Evolutionary conservation across 2,888 invertebrate species (phyloP).

Genomic region (Pycnomerus fuliginosus): DNA sequence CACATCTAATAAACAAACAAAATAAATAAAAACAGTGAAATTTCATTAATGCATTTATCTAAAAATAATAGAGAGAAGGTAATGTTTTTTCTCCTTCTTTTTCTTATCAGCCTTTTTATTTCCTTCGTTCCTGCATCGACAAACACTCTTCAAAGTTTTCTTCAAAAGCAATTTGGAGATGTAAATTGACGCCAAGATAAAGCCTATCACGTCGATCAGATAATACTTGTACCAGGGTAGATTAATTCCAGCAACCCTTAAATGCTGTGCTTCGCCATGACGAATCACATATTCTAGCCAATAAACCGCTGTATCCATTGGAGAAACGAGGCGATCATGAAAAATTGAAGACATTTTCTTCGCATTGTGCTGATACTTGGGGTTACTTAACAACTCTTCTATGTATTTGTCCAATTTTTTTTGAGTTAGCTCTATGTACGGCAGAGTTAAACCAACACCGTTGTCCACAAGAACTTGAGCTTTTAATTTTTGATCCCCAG

Average conservation of each 20-base stretch:
- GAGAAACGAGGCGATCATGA: conserved; percentile 22
- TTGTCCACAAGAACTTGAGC: conserved; percentile 50
- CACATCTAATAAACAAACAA: too few species aligned
- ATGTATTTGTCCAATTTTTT: conserved; percentile 38
- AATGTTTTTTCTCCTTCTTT: conserved; percentile 4
- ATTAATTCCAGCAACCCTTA: conserved; percentile 9
- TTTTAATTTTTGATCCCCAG: conserved; percentile 56
- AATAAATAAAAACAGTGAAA: too few species aligned
- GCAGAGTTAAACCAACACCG: conserved; percentile 51
- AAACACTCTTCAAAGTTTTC: too few species aligned
- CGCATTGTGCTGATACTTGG: conserved; percentile 17
- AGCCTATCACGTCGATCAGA: conserved; percentile 12
- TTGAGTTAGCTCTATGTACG: conserved; percentile 44
- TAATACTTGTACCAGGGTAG: conserved; percentile 13
- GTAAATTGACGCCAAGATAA: conserved; percentile 1
- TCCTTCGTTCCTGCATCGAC: too few species aligned
- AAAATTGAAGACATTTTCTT: conserved; percentile 16
- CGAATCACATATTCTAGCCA: conserved; percentile 28
- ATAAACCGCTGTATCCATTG: conserved; percentile 27
- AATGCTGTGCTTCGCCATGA: conserved; percentile 28
- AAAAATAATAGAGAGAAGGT: too few species aligned
- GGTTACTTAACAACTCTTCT: conserved; percentile 36
- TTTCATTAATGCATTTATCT: too few species aligned
- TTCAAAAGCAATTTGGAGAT: too few species aligned
- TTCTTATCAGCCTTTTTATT: too few species aligned